Percentiles rank a stretch among this genome's conserved stretches.
Evolutionary conservation across 2,113 vertebrate genomes (phyloP).

Genomic region (Anseranas semipalmata): DNA sequence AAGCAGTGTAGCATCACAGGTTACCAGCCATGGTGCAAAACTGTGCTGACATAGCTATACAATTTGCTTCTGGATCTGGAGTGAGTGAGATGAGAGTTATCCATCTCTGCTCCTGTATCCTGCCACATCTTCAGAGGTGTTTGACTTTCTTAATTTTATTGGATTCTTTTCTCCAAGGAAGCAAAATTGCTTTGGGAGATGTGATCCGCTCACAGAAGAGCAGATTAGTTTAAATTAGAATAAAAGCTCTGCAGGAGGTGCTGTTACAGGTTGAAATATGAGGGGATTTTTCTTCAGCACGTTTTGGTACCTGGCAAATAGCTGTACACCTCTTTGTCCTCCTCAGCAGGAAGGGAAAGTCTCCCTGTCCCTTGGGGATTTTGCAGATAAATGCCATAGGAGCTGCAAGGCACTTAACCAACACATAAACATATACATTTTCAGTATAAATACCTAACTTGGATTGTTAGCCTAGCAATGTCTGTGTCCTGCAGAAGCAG

Average conservation of each 20-base stretch:
- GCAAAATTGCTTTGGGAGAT: not conserved
- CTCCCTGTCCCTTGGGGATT: not conserved
- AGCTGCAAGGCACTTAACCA: not conserved
- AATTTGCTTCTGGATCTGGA: not conserved
- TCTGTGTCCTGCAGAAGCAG: not conserved
- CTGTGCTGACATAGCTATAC: not conserved
- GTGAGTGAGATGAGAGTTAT: not conserved
- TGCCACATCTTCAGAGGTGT: not conserved
- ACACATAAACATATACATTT: fast-evolving
- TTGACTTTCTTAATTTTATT: not conserved
- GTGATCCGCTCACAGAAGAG: not conserved
- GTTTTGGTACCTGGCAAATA: not conserved
- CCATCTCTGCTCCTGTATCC: not conserved
- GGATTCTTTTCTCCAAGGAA: not conserved
- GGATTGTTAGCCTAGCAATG: not conserved
- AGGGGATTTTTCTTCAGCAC: not conserved
- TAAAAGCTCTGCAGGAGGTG: not conserved
- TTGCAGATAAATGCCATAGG: not conserved
- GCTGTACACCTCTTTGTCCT: not conserved
- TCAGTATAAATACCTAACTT: not conserved
- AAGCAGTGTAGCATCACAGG: not conserved
- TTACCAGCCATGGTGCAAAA: not conserved
- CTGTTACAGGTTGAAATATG: not conserved
- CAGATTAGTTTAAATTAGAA: not conserved
- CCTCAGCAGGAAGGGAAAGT: not conserved